These are phyloP conservation scores for Micrastur ruficollis DNA, from an alignment of 2,797 vertebrate species.

Conservation along the genomic window DNA sequence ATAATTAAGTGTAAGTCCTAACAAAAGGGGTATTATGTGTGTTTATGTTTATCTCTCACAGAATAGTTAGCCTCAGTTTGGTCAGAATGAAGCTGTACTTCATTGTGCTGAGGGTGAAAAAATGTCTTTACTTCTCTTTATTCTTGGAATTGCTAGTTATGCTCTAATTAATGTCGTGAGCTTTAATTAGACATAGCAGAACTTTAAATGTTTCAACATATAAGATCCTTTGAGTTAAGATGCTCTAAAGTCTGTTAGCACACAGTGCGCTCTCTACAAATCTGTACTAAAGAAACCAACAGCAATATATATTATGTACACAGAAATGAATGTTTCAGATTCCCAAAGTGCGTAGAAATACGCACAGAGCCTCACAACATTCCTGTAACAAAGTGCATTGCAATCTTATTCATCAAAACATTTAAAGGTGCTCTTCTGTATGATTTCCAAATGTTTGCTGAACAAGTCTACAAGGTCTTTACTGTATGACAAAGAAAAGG, in stretches of 20 bases:
- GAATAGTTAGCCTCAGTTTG: background rate
- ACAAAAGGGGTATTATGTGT: background rate
- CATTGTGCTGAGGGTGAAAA: background rate
- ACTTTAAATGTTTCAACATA: background rate
- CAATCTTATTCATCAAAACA: background rate
- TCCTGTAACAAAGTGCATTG: background rate
- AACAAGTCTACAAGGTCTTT: background rate
- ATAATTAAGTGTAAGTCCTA: background rate
- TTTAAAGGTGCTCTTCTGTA: background rate
- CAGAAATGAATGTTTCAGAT: background rate
- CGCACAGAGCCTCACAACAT: background rate
- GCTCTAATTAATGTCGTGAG: background rate
- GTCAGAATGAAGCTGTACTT: background rate
- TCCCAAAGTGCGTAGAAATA: background rate
- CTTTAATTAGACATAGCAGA: background rate
- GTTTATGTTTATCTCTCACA: background rate
- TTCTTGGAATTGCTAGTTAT: background rate
- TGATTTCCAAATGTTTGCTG: background rate
- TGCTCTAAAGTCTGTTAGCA: background rate
- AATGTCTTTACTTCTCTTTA: background rate
- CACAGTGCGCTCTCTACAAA: background rate
- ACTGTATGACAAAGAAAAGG: background rate
- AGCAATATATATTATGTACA: background rate
- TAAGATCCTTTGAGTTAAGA: background rate
- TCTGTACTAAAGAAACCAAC: background rate